phyloP scores from a whole-genome alignment of 2,888 invertebrate genomes.

The Spodoptera littoralis region DNA sequence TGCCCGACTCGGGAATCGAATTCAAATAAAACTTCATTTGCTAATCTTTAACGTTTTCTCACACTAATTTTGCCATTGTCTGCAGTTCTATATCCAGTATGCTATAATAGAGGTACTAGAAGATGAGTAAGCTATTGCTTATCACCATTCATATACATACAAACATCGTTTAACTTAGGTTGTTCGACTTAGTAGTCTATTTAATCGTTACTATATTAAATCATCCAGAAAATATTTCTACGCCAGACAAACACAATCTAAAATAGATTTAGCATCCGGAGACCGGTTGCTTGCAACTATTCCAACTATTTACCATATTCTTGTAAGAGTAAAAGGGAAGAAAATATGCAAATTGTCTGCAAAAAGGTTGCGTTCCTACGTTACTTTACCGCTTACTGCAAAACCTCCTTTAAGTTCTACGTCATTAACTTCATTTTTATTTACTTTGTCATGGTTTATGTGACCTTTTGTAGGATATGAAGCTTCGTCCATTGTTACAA shows the following conservation, averaged over 20 bases:
- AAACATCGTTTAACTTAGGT: background rate
- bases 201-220: constrained; percentile 1
- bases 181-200: background rate
- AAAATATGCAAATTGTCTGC: constrained; percentile 76
- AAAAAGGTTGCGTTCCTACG: constrained; percentile 53
- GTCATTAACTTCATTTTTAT: constrained; percentile 23
- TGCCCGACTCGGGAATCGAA: too few species aligned
- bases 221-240: constrained; percentile 16
- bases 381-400: constrained; percentile 2
- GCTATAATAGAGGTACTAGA: too few species aligned
- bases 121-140: too few species aligned
- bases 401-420: constrained; percentile 13
- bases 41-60: too few species aligned
- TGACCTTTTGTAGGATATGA: constrained; percentile 47
- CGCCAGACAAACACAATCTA: constrained; percentile 29
- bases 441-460: constrained; percentile 45
- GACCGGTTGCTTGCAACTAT: constrained; percentile 47
- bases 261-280: constrained; percentile 44
- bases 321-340: constrained; percentile 73
- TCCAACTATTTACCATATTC: constrained; percentile 63
- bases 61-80: too few species aligned
- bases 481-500: constrained; percentile 79
- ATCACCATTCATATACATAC: too few species aligned
- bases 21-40: too few species aligned
- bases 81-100: too few species aligned